Base-by-base conservation (phyloP, 2,888 invertebrate genomes). In the Cryptophagus acutangulus region DNA sequence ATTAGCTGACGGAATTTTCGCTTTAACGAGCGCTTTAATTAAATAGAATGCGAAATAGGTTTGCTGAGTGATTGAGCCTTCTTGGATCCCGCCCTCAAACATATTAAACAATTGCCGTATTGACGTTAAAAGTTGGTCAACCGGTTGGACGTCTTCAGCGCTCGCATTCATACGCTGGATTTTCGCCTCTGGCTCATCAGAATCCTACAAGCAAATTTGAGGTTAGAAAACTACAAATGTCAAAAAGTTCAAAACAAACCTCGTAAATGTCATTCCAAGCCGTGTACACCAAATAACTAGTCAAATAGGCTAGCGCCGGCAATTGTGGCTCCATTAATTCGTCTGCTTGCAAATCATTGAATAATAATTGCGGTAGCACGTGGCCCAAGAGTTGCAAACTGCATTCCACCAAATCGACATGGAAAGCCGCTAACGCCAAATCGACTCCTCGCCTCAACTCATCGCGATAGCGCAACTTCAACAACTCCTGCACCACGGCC, bases 341-440 rank as follows among this genome's bases (percentile, higher is more conserved):
- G 46, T 65, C 63, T 3, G 63, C 59, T 41, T 66, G 67, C 15
- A 65, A 34, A 46, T 62, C 62, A 39, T 66, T 67, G 45, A 64
- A 65, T 10, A 68, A 47, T 26, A 66, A 51, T 51, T 85, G 82
- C 2, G 87, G 91, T 53, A 85, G 71, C 41, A 89, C 82, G 66
- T 86, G 79, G 29, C 83, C 74, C 40, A 90, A 63, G 36, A 90
- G 71, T 38, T 90, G 85, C 53, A 85, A 76, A 2, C 92, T 88
- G 61, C 88, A 88, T 48, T 82, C 81, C 61, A 88, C 86, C 55
- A 94, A 87, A 61, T 94, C 87, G 45, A 94, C 78, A 71, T 94
- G 91, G 62, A 92, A 86, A 57, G 93, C 79, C 1, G 91, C 88
- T 57, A 90, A 82, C 1, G 87, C 84, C 51, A 94, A 75, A 62